Conservation (phyloP, 2,888 invertebrate species). For the Drosophila cognata region DNA sequence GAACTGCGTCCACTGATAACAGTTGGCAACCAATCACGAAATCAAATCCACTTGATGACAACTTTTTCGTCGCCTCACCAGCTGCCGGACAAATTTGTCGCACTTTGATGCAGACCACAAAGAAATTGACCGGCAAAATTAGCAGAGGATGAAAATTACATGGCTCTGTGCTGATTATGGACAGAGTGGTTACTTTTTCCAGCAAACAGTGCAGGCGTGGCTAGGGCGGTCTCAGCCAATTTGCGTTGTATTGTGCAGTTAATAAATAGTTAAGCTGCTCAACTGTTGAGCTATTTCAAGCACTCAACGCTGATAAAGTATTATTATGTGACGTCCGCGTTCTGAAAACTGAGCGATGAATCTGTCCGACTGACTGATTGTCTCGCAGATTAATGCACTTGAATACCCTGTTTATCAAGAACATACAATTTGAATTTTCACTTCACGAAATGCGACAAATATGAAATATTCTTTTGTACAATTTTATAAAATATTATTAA, state of each 20-base stretch:
- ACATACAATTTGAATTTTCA: not conserved
- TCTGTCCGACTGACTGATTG: constrained; percentile 17
- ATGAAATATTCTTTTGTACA: not conserved
- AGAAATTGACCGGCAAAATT: constrained; percentile 8
- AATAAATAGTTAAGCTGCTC: constrained; percentile 66
- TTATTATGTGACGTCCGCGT: constrained; percentile 26
- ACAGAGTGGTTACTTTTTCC: constrained; percentile 61
- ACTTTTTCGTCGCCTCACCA: constrained; percentile 28
- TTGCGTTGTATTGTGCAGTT: constrained; percentile 66
- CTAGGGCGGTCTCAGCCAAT: constrained; percentile 60
- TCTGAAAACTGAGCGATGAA: constrained; percentile 27
- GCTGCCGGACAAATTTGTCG: not conserved
- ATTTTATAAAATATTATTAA: not conserved
- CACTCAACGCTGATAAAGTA: constrained; percentile 45
- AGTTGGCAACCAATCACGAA: constrained; percentile 36
- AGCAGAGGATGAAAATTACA: constrained; percentile 34
- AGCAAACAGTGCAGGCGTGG: constrained; percentile 30
- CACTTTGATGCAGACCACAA: constrained; percentile 17
- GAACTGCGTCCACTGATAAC: constrained; percentile 14
- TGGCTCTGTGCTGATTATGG: constrained; percentile 9
- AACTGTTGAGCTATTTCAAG: constrained; percentile 13
- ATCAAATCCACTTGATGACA: constrained; percentile 51
- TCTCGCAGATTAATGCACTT: constrained; percentile 58
- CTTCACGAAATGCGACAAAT: not conserved
- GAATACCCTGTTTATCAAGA: not conserved